Base-by-base conservation (phyloP, 2,113 vertebrate genomes). In the Ahaetulla prasina region DNA sequence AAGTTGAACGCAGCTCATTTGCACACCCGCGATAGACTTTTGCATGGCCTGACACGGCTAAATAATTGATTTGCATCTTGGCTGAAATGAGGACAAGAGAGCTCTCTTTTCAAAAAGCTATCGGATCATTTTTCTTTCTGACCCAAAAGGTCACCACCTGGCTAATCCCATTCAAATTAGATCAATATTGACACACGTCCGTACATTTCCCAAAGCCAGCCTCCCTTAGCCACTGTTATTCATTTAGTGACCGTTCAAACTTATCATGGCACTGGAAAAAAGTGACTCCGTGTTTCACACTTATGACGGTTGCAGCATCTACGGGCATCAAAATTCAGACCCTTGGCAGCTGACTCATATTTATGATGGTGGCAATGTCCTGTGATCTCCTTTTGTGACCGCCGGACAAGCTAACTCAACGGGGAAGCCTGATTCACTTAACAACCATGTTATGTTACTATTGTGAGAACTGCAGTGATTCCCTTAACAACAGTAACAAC, bases 11-110 rank as follows among this genome's bases (percentile, higher is more conserved):
- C 18, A 1, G 74, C 74, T 68, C 63, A 68, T 68, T 12, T 14
- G 27, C 25, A 27, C 50, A 68, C 57, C 63, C 63, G 80, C 2
- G 60, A 90, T 86, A 22, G 39, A 85, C 45, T 96, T 93, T 87
- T 93, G 90, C 94, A 90, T 47, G 91, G 93, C 92, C 91, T 89
- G 52, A 0, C 1, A 2, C 50, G 18, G 2, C 8, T 47, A 85
- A 25, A n/a, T 30, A 22, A 43, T 8, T 52, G 0, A 2, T 54
- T 47, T 91, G 90, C 93, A 92, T 74, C 88, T 87, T 91, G 87
- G 27, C 87, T 89, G 11, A 11, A 2, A 35, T 25, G 87, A 90
- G 87, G 43, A 52, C n/a, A 39, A n/a, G n/a, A n/a, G n/a, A 87
- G 43, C 3, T 30, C 3, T 50, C 25, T 12, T 88, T n/a, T n/a